Conservation (phyloP, 2,888 invertebrate species). For the Agrotis puta region DNA sequence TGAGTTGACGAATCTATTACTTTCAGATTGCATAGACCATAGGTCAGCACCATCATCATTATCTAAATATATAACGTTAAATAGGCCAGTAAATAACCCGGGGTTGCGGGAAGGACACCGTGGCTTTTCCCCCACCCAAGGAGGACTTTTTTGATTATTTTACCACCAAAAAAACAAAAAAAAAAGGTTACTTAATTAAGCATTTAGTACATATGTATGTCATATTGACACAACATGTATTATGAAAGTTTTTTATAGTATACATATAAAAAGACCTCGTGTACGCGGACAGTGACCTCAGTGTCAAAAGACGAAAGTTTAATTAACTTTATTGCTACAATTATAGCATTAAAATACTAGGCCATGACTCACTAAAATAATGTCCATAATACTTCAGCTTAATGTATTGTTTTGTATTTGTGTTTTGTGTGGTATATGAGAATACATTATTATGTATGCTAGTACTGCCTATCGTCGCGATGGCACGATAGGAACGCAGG, state of each 20-base stretch:
- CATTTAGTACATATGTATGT: constrained; percentile 4
- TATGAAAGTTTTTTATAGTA: no score
- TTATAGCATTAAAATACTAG: constrained; percentile 15
- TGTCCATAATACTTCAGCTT: neutral
- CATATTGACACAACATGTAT: neutral
- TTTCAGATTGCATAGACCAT: neutral
- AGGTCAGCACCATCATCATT: neutral
- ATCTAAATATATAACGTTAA: neutral
- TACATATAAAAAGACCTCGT: no score
- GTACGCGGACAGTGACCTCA: neutral
- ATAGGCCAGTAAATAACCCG: no score
- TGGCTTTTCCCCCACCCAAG: no score
- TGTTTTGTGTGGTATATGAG: no score
- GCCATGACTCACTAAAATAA: neutral
- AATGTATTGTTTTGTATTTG: constrained; percentile 22
- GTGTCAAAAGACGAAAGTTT: constrained; percentile 31
- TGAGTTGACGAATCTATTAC: neutral
- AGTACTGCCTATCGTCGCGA: no score
- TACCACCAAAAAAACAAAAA: no score
- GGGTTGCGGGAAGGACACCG: no score
- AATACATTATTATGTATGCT: no score
- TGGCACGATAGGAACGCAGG: no score
- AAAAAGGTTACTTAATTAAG: neutral
- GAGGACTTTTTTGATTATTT: no score
- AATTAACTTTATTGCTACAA: constrained; percentile 26